A percentile compares a stretch with the other conserved stretches of the same genome.
Evolutionary conservation across 2,888 invertebrate species (phyloP).

Genomic region (Microctonus brassicae): DNA sequence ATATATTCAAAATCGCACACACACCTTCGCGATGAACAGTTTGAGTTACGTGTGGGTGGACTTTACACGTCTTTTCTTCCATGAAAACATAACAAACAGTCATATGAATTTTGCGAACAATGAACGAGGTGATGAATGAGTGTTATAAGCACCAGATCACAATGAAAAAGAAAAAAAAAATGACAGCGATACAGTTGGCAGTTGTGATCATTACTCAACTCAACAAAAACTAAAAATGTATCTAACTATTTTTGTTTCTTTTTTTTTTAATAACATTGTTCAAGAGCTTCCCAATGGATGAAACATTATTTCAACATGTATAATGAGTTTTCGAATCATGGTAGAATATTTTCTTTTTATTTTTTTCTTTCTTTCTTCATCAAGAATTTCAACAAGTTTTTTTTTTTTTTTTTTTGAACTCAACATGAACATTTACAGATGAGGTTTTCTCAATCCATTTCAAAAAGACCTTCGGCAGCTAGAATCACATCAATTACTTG

Average conservation of each 20-base stretch:
- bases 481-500: slow-evolving; percentile 60
- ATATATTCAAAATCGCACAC: too few species aligned
- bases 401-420: background rate
- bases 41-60: background rate
- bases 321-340: too few species aligned
- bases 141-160: slow-evolving; percentile 1
- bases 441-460: slow-evolving; percentile 61
- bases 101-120: slow-evolving; percentile 11
- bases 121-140: slow-evolving; percentile 14
- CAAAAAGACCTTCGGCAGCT: slow-evolving; percentile 55
- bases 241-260: background rate
- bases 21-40: background rate
- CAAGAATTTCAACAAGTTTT: too few species aligned
- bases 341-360: background rate
- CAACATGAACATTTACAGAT: slow-evolving; percentile 33
- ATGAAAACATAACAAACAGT: slow-evolving; percentile 11
- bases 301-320: background rate
- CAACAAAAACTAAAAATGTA: background rate
- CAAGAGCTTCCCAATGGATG: background rate
- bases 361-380: background rate
- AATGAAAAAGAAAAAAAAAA: background rate
- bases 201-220: background rate
- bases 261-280: background rate
- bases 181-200: background rate
- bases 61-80: background rate